These are phyloP conservation scores for Notarius lentiginosus DNA, from an alignment of 2,113 vertebrate species.

Conservation along the genomic window DNA sequence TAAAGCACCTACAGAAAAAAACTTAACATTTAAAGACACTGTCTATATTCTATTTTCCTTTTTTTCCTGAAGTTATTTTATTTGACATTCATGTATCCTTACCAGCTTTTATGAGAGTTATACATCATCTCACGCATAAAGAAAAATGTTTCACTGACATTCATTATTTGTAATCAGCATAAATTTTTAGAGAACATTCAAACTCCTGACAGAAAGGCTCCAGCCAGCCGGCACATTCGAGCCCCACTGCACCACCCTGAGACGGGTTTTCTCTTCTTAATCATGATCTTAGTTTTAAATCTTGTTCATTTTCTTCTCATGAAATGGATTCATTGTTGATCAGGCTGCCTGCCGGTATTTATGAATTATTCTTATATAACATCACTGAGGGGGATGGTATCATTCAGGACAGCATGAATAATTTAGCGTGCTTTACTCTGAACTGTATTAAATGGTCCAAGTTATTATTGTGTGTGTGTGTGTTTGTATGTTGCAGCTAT, in stretches of 20 bases:
- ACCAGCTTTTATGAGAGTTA: background rate
- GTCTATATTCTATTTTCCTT: background rate
- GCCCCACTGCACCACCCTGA: no score
- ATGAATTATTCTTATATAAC: background rate
- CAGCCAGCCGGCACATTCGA: no score
- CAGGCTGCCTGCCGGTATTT: background rate
- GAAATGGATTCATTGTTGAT: no score
- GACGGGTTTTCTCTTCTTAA: background rate
- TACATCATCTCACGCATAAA: background rate
- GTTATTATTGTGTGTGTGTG: constrained; percentile 17
- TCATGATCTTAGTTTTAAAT: no score
- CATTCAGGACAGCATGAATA: background rate
- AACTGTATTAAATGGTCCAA: background rate
- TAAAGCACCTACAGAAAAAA: background rate
- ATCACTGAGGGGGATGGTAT: background rate
- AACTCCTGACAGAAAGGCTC: no score
- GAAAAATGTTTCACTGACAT: background rate
- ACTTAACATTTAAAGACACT: background rate
- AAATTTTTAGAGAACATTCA: no score
- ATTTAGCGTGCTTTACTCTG: background rate
- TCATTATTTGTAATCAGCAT: no score
- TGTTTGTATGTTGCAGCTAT: constrained; percentile 64
- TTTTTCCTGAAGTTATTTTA: background rate
- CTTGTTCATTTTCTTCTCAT: no score
- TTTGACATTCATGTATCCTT: background rate